phyloP scores from a whole-genome alignment of 2,888 invertebrate species.

The Osedax frankpressi region DNA sequence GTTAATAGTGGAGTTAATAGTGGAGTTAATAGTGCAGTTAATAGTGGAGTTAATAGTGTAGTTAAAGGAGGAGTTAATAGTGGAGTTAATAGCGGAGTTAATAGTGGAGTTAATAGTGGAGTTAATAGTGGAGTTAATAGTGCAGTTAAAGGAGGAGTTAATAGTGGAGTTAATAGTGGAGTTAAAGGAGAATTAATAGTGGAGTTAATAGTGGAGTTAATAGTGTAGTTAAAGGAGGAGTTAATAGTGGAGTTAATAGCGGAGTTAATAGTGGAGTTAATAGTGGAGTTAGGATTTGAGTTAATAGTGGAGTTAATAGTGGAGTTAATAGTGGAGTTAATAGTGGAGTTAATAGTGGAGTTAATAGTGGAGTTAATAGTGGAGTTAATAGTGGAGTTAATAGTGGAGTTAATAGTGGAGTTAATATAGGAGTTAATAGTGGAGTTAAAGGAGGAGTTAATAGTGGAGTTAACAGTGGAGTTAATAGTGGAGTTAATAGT shows the following conservation, averaged over 20 bases:
- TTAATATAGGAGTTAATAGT: conserved; percentile 10
- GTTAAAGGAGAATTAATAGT: too few relatives aligned
- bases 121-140: too few relatives aligned
- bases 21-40: conserved; percentile 15
- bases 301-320: conserved; percentile 16
- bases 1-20: conserved; percentile 15
- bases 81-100: conserved; percentile 13
- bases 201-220: too few relatives aligned
- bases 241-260: too few relatives aligned
- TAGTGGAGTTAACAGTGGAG: conserved; percentile 6
- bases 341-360: conserved; percentile 14
- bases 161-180: too few relatives aligned
- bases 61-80: conserved; percentile 14
- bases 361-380: conserved; percentile 11
- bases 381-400: conserved; percentile 8
- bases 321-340: conserved; percentile 14
- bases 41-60: conserved; percentile 11
- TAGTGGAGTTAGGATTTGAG: conserved; percentile 12
- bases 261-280: neutral
- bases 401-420: conserved; percentile 13
- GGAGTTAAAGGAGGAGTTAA: neutral
- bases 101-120: neutral
- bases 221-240: too few relatives aligned
- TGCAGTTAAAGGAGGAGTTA: too few relatives aligned
- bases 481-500: conserved; percentile 12